Evolutionary conservation across 2,797 vertebrate genomes (phyloP).

Genomic region (Mionectes olivaceus): DNA sequence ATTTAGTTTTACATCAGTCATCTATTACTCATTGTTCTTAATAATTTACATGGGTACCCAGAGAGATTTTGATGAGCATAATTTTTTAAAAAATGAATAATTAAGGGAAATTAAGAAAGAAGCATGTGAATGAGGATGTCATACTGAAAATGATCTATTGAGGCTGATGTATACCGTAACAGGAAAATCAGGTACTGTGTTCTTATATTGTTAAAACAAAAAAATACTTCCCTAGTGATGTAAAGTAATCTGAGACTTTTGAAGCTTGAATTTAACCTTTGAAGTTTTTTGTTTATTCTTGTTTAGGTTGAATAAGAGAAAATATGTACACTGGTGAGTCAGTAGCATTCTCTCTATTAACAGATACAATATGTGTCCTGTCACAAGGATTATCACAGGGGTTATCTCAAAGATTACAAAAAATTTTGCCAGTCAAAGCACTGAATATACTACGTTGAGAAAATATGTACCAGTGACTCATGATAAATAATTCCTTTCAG

Average conservation of each 20-base stretch:
- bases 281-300: neutral
- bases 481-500: neutral
- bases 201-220: neutral
- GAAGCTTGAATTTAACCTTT: neutral
- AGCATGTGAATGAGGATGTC: neutral
- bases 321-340: neutral
- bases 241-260: neutral
- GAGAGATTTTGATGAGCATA: neutral
- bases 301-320: neutral
- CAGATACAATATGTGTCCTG: neutral
- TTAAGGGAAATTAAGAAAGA: neutral
- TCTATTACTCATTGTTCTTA: neutral
- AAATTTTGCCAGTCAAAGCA: neutral
- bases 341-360: neutral
- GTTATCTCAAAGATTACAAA: neutral
- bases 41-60: conserved; percentile 18
- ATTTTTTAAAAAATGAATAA: neutral
- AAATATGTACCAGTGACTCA: neutral
- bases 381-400: neutral
- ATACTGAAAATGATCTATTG: neutral
- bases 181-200: neutral
- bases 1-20: conserved; percentile 34
- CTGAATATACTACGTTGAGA: neutral
- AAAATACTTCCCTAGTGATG: neutral
- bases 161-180: neutral